Evolutionary conservation across 2,113 vertebrate genomes (phyloP), one percentile per base, ranked within the genome.

Genomic region (Cranoglanis bouderius): DNA sequence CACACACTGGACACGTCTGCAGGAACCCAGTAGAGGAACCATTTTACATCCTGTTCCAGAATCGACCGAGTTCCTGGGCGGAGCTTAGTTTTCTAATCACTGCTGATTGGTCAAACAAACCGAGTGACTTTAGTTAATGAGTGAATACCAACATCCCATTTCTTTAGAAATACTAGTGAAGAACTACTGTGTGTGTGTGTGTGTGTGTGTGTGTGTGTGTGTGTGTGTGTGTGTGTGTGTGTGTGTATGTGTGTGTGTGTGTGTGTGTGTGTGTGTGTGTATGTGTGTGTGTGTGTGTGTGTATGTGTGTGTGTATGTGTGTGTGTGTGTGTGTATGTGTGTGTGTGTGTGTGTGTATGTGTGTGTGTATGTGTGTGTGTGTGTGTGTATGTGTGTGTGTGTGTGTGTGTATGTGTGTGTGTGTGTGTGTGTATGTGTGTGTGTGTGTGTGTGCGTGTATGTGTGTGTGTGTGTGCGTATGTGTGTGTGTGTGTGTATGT

Each of bases 131-230:
- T 21, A 63, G 26, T 13, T 65, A 12, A 55, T 13, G 10, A 21
- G 55, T 57, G 18, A 21, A 21, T 19, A 57, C 19, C 55, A 21
- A 57, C 4, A 21, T 6, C 19, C 21, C 19, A 57, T 21, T 21
- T 57, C 55, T 57, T 57, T 57, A 19, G 16, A 55, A 55, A 55
- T 16, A 4, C 16, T 55, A 55, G 14, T 65, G 61, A 65, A 65
- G 26, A 19, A 70, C 1, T 51, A 70, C 1, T 51, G 49, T 51
- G 49, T 12, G 51, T 55, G 49, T 40, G 72, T 75, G 72, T 38
- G 72, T 75, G 72, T 75, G 72, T 75, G 35, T 75, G 72, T 75
- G 72, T 75, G 72, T 74, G 35, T 43, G 70, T 74, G 70, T 74
- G 70, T 75, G 38, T 75, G 38, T 75, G 49, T 51, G 49, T 12